Conservation (phyloP, 2,888 invertebrate genomes). For the Mythimna impura region DNA sequence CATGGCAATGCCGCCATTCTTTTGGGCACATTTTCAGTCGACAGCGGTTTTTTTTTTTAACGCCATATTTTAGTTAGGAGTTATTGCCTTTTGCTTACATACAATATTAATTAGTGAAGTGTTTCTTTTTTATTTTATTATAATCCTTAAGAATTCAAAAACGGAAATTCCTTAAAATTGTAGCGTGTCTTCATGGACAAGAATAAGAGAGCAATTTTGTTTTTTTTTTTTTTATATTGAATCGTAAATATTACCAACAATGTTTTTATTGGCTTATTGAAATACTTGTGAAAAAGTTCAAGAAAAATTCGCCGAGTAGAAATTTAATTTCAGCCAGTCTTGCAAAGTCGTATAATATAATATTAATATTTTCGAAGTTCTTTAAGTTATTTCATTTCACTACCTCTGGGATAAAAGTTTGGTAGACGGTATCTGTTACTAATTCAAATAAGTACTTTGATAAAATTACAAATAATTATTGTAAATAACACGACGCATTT, state of each 20-base stretch:
- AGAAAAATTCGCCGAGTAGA: slow-evolving; percentile 74
- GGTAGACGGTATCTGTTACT: slow-evolving; percentile 60
- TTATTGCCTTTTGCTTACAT: too few species aligned
- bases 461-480: too few species aligned
- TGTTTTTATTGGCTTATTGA: slow-evolving; percentile 71
- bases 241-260: slow-evolving; percentile 19
- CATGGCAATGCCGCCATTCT: too few species aligned
- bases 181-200: not conserved
- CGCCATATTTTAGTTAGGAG: too few species aligned
- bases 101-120: too few species aligned
- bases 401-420: slow-evolving; percentile 76
- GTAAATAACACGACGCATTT: too few species aligned
- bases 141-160: not conserved
- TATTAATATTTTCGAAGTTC: slow-evolving; percentile 79
- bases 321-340: slow-evolving; percentile 78
- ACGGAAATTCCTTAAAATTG: not conserved
- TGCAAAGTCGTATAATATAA: slow-evolving; percentile 74
- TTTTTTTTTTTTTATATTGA: not conserved
- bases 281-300: slow-evolving; percentile 77
- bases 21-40: too few species aligned
- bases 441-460: not conserved
- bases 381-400: slow-evolving; percentile 81
- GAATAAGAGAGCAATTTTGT: not conserved
- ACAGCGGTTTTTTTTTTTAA: too few species aligned
- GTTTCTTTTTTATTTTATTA: too few species aligned